Evolutionary conservation across 2,113 vertebrate genomes (phyloP), one percentile per base, ranked within the genome.

Genomic region (Atlantisia rogersi): DNA sequence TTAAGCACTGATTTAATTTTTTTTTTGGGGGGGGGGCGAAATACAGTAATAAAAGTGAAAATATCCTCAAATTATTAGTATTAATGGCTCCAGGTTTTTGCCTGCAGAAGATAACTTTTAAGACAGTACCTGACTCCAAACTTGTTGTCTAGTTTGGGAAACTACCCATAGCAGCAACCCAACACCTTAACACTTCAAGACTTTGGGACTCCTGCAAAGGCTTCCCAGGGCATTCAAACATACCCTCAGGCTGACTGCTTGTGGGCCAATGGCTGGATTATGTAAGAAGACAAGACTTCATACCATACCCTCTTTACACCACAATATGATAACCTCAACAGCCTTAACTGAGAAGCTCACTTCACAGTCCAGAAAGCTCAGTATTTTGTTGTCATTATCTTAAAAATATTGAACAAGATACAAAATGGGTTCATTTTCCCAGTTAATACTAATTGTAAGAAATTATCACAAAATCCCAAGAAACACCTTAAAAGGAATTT

Each of bases 81-180:
- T 11, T 6, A 53, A 40, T 1, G 24, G 29, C 28, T 93, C 11
- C 60, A 71, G n/a, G 20, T 1, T 53, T 78, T 69, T 85, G 58
- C 35, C 26, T 76, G 39, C 59, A 88, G 63, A 90, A 85, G 50
- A 31, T 58, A 19, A 16, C 32, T 10, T 5, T 35, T 28, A 29
- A 26, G 59, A 50, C 18, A 46, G 65, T 11, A 17, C n/a, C 73
- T 40, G 28, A 16, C 9, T n/a, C 18, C 0, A 2, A 6, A 0
- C 0, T 9, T 50, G 17, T 46, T 77, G 32, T 77, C 82, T 71
- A 52, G 42, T 46, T 81, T 67, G 50, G 25, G 46, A 26, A 59
- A 46, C 46, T n/a, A 52, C 31, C 28, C 52, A 29, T 0, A 63
- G 60, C 2, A 8, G n/a, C n/a, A 46, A 53, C 53, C 52, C 59